Evolutionary conservation across 1,140 invertebrate genomes (phyloP).

Genomic region (Brachionus plicatilis): DNA sequence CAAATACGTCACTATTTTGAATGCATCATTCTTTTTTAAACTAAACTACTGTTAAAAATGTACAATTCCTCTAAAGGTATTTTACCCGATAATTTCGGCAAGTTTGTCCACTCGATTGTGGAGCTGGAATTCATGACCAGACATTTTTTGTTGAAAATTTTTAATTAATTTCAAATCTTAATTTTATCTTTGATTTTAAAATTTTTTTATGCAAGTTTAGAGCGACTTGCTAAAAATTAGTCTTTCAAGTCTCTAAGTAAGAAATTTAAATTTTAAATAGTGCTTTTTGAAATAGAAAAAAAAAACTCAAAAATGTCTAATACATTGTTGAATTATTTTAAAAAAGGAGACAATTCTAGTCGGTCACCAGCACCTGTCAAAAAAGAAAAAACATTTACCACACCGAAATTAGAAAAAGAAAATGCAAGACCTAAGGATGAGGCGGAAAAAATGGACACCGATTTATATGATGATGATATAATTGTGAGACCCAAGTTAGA

Average conservation of each 20-base stretch:
- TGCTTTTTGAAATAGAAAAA: background rate
- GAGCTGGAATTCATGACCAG: constrained; percentile 3
- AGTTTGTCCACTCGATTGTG: constrained; percentile 2
- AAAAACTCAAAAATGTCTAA: constrained; percentile 12
- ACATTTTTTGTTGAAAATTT: constrained; percentile 1
- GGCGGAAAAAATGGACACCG: background rate
- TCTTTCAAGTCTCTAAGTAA: background rate
- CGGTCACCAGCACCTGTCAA: background rate
- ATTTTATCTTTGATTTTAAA: background rate
- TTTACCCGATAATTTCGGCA: background rate
- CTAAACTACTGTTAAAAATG: background rate
- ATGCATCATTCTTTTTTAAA: constrained; percentile 8
- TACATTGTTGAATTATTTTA: constrained; percentile 36
- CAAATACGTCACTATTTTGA: background rate
- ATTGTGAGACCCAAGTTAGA: background rate
- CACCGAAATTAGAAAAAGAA: constrained; percentile 21
- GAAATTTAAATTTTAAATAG: background rate
- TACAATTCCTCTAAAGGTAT: background rate
- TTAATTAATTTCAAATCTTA: background rate
- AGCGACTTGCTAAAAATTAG: background rate
- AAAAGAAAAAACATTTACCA: background rate
- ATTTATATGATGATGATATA: constrained; percentile 14
- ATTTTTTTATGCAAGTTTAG: background rate
- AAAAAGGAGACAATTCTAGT: background rate
- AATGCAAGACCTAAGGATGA: background rate